A percentile compares a stretch with the other conserved stretches of the same genome.
Evolutionary conservation across 2,888 invertebrate species (phyloP).

Genomic region (Stegana nigrithorax): DNA sequence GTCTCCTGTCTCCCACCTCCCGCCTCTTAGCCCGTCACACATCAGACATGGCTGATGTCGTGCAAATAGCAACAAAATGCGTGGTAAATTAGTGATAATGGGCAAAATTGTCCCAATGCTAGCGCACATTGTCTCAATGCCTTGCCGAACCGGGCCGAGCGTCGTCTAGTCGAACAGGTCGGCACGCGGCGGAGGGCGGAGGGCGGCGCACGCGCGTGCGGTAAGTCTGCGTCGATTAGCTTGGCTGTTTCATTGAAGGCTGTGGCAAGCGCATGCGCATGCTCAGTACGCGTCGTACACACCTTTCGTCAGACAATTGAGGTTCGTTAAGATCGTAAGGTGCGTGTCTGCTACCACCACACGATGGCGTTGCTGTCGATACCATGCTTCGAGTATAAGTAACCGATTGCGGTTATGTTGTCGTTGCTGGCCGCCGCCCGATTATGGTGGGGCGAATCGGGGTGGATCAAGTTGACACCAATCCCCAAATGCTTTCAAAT

Average conservation of each 20-base stretch:
- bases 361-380: constrained; percentile 26
- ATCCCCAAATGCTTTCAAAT: constrained; percentile 23
- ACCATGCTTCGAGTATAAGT: constrained; percentile 12
- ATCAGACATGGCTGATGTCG: no score
- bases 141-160: constrained; percentile 23
- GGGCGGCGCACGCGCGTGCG: constrained; percentile 25
- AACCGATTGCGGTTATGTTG: no score
- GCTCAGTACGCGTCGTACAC: constrained; percentile 39
- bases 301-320: constrained; percentile 57
- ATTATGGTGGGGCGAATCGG: no score
- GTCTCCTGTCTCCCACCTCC: no score
- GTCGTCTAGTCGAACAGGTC: no score
- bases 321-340: no score
- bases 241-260: constrained; percentile 34
- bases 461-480: constrained; percentile 8
- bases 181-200: constrained; percentile 7
- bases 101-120: constrained; percentile 58
- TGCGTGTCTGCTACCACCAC: constrained; percentile 32
- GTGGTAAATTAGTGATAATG: constrained; percentile 58
- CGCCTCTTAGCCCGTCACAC: no score
- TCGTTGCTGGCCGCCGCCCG: no score
- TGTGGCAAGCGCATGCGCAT: constrained; percentile 30
- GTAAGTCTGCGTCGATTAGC: constrained; percentile 25
- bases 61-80: constrained; percentile 50
- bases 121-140: constrained; percentile 29